Base-by-base conservation (phyloP, 2,113 vertebrate species). In the Toxotes jaculatrix region DNA sequence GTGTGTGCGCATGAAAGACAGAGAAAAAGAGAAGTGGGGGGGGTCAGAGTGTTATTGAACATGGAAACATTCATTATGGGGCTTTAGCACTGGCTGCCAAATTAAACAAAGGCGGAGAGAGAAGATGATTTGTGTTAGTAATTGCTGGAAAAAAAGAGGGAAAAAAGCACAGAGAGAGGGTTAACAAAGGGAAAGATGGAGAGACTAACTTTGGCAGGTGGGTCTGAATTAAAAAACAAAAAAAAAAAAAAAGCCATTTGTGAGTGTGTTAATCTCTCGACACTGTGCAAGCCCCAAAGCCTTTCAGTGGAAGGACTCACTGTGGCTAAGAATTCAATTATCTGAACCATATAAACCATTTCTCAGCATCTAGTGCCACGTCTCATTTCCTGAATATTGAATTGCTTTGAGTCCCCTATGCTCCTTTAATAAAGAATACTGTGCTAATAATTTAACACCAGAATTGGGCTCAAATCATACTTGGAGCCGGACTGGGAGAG, bases 61-160 rank as follows among this genome's bases (percentile, higher is more conserved):
- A 84, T 74, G 75, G 79, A 87, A 84, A 89, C 79, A 77, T 87
- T 88, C 86, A 91, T 91, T 90, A 87, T 70, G 70, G 74, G 84
- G 80, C 73, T 85, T 82, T 75, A 90, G 80, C 74, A 63, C 53
- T 40, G 45, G 74, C 71, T 85, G 86, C 83, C 78, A 93, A 85
- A 86, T 86, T 80, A 89, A 90, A 93, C 82, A 87, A 80, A 79
- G 51, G 38, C 32, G 13, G 49, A 68, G 42, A 74, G 42, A 51
- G 62, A 86, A 80, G 80, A 84, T 84, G 87, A 90, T 83, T 91
- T 88, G 84, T 78, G 57, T 82, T 90, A 79, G 77, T 87, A 90
- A 90, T 88, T 87, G 74, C 49, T 83, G 76, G 4, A 72, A 71
- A 77, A 87, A 67, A 61, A 57, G 19, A 31, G 40, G 38, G 6